Percentiles rank a stretch among this genome's conserved stretches.
These are phyloP conservation scores for Drosophila lowei DNA, from an alignment of 1,140 invertebrate genomes.

Conservation along the genomic window DNA sequence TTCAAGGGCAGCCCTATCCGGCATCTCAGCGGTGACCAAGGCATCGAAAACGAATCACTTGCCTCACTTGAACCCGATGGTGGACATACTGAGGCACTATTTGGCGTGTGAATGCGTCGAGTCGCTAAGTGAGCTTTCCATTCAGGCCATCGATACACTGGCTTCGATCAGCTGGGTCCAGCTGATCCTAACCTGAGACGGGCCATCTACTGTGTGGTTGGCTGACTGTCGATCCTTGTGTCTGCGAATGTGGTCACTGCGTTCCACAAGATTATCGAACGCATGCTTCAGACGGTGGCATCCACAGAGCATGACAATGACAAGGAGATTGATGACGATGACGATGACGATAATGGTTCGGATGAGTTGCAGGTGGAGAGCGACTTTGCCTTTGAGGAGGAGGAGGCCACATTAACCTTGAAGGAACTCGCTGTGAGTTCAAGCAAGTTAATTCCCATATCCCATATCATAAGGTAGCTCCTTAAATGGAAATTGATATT, in stretches of 20 bases:
- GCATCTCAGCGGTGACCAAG: slow-evolving; percentile 87
- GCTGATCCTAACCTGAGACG: slow-evolving; percentile 90
- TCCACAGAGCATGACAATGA: slow-evolving; percentile 84
- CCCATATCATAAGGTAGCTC: no score
- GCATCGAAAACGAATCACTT: slow-evolving; percentile 85
- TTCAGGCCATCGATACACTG: slow-evolving; percentile 89
- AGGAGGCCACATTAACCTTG: slow-evolving; percentile 89
- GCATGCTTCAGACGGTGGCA: slow-evolving; percentile 87
- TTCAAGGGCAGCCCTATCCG: slow-evolving; percentile 83
- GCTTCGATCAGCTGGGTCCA: slow-evolving; percentile 86
- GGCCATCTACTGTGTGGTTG: no score
- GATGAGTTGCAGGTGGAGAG: slow-evolving; percentile 88
- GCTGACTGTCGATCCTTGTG: slow-evolving; percentile 88
- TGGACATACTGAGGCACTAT: no score
- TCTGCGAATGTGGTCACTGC: slow-evolving; percentile 88
- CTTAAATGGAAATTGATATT: no score
- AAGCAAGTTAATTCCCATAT: no score
- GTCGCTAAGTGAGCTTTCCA: no score
- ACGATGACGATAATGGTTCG: slow-evolving; percentile 74
- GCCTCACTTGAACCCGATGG: no score
- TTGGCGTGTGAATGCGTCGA: no score
- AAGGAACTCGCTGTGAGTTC: slow-evolving; percentile 86
- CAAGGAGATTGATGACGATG: slow-evolving; percentile 84
- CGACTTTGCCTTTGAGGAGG: slow-evolving; percentile 91
- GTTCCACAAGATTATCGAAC: slow-evolving; percentile 87